phyloP scores from a whole-genome alignment of 2,113 vertebrate genomes.

The Sinocyclocheilus grahami region DNA sequence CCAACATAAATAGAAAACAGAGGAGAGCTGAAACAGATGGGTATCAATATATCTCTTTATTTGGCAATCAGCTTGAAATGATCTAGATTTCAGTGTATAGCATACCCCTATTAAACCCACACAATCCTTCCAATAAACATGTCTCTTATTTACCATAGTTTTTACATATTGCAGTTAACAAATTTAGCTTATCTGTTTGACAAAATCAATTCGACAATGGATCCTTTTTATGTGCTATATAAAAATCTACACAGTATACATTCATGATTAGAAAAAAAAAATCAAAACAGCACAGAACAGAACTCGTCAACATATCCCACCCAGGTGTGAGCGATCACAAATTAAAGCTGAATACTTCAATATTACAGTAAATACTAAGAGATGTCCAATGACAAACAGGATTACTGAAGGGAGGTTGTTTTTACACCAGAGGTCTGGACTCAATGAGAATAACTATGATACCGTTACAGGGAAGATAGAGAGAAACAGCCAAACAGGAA shows the following conservation, averaged over 20 bases:
- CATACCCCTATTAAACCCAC: slow-evolving; percentile 75
- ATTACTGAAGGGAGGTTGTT: slow-evolving; percentile 42
- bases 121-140: slow-evolving; percentile 77
- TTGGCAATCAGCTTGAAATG: slow-evolving; percentile 84
- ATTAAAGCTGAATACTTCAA: slow-evolving; percentile 63
- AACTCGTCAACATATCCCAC: slow-evolving; percentile 70
- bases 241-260: slow-evolving; percentile 82
- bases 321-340: slow-evolving; percentile 66
- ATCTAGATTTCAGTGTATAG: slow-evolving; percentile 79
- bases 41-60: slow-evolving; percentile 69
- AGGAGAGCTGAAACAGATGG: slow-evolving; percentile 24
- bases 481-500: slow-evolving; percentile 58
- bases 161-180: slow-evolving; percentile 83
- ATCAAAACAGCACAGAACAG: slow-evolving; percentile 72
- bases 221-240: slow-evolving; percentile 72
- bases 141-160: slow-evolving; percentile 67
- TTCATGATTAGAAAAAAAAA: slow-evolving; percentile 80
- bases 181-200: slow-evolving; percentile 84
- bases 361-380: slow-evolving; percentile 67
- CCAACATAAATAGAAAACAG: neutral
- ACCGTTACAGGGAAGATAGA: slow-evolving; percentile 66
- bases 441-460: slow-evolving; percentile 69
- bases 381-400: slow-evolving; percentile 66
- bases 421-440: slow-evolving; percentile 61
- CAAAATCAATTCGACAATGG: slow-evolving; percentile 81